A percentile compares a stretch with the other conserved stretches of the same genome.
phyloP scores from a whole-genome alignment of 2,797 vertebrate species.

The Rhinichthys osculus region DNA sequence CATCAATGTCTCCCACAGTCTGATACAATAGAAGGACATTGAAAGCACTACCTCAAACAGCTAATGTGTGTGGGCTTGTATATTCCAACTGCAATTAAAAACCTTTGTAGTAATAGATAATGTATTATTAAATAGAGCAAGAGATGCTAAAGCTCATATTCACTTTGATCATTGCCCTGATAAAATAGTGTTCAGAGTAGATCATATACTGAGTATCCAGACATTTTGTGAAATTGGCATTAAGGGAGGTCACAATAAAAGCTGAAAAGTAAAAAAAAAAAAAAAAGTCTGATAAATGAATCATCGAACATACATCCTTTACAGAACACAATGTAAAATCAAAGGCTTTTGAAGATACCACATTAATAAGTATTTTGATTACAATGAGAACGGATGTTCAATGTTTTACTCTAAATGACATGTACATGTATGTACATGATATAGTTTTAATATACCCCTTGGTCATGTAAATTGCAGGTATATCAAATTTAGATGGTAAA shows the following conservation, averaged over 20 bases:
- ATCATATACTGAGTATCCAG: not conserved
- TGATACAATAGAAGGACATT: constrained; percentile 34
- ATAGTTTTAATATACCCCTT: not conserved
- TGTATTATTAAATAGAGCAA: not conserved
- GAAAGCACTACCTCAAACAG: not conserved
- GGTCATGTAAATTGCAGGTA: not conserved
- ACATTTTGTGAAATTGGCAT: not conserved
- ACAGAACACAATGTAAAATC: not conserved
- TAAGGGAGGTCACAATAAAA: not conserved
- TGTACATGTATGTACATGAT: not conserved
- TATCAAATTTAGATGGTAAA: not conserved
- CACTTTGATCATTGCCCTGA: constrained; percentile 10
- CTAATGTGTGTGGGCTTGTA: constrained; percentile 20
- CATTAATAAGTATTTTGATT: not conserved
- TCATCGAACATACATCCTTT: not conserved
- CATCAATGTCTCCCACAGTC: not conserved
- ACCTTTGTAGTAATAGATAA: not conserved
- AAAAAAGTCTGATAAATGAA: not conserved
- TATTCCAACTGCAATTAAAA: constrained; percentile 1
- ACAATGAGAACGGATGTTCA: not conserved
- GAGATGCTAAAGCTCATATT: constrained; percentile 2
- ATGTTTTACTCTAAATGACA: not conserved
- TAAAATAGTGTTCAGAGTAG: not conserved
- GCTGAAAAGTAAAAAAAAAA: not conserved
- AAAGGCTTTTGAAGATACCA: not conserved